phyloP scores from a whole-genome alignment of 1,140 invertebrate species.

The Trinorchestia longiramus region DNA sequence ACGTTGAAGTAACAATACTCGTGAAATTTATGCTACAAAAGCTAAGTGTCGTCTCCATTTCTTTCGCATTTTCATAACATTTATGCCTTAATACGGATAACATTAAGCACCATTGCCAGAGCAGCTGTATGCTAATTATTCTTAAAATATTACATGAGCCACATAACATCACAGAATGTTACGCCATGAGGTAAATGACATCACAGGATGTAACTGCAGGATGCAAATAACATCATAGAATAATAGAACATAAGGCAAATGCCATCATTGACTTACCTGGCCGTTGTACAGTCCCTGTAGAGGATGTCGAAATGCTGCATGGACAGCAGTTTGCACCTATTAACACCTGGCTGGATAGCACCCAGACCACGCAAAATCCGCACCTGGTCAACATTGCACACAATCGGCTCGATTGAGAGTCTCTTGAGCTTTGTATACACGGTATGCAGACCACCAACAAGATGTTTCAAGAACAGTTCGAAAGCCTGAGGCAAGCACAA shows the following conservation, averaged over 20 bases:
- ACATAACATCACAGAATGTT: neutral
- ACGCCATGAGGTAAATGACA: too few relatives aligned
- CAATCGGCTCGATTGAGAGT: constrained; percentile 96
- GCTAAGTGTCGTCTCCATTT: too few relatives aligned
- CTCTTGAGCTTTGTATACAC: constrained; percentile 98
- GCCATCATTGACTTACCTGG: constrained; percentile 82
- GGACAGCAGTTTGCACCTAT: constrained; percentile 97
- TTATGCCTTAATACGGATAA: too few relatives aligned
- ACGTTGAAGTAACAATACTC: too few relatives aligned
- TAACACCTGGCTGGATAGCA: constrained; percentile 98
- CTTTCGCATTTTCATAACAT: too few relatives aligned
- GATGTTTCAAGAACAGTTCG: constrained; percentile 97
- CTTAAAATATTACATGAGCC: too few relatives aligned
- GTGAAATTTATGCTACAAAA: too few relatives aligned
- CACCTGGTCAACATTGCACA: constrained; percentile 99
- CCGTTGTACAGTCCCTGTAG: constrained; percentile 98
- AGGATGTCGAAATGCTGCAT: constrained; percentile 99
- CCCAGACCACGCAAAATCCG: constrained; percentile 94
- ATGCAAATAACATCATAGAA: neutral
- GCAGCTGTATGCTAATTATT: too few relatives aligned
- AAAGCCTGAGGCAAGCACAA: constrained; percentile 97
- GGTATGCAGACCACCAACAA: constrained; percentile 97
- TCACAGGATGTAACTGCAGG: too few relatives aligned
- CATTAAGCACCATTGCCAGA: too few relatives aligned
- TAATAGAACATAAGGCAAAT: neutral